Conservation (phyloP, 2,888 invertebrate species). For the Pseudococcus longispinus region DNA sequence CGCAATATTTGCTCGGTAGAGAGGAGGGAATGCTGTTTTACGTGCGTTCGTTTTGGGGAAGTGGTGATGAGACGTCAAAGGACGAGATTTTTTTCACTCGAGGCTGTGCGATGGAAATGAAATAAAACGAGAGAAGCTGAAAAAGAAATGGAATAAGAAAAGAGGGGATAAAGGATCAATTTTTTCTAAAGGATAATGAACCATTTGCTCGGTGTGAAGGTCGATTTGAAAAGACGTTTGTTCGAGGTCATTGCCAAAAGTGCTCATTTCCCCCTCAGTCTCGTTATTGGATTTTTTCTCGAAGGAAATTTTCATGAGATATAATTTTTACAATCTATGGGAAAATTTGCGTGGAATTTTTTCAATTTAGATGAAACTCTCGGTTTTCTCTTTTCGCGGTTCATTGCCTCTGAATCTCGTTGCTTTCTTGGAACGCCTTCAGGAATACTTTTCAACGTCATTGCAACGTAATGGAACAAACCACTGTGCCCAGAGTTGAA, state of each 20-base stretch:
- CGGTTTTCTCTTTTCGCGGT: background rate
- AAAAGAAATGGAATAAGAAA: background rate
- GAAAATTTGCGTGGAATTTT: background rate
- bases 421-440: background rate
- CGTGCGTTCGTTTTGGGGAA: background rate
- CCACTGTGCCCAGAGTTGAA: too few species aligned
- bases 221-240: too few species aligned
- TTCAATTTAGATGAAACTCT: background rate
- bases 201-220: background rate
- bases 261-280: too few species aligned
- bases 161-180: background rate
- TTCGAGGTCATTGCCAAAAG: too few species aligned
- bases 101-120: background rate
- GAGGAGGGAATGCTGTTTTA: background rate
- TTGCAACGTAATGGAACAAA: too few species aligned
- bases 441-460: background rate
- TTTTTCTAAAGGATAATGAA: background rate
- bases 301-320: background rate
- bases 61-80: background rate
- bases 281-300: too few species aligned
- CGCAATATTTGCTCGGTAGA: background rate
- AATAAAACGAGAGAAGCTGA: background rate
- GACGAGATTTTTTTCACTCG: background rate
- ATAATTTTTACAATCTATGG: background rate
- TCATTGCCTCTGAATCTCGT: background rate